Evolutionary conservation across 2,888 invertebrate species (phyloP), one percentile per base, ranked within the genome.

Genomic region (Disparrhopalites patrizii): DNA sequence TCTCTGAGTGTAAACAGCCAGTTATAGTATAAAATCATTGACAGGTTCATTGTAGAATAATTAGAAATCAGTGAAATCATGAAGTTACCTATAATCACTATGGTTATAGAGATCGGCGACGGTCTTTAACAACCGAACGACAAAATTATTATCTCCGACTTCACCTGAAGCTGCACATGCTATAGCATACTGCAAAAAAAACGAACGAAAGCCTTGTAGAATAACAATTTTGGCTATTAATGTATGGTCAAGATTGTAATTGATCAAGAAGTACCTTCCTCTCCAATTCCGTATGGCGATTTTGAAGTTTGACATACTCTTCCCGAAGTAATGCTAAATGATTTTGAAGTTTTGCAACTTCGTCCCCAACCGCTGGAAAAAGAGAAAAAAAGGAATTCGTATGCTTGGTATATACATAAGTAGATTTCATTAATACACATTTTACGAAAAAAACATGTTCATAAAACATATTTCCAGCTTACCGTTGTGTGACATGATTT

Each of bases 291-390:
- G 86, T 85, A 77, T 90, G 88, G 70, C 87, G 86, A 55, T 85
- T 85, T 78, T 94, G 93, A 31, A 96, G 82, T 80, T 92, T 93
- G 7, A 91, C 88, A 80, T 95, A 95, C 80, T 96, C 93, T 75
- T 93, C 91, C 76, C 92, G 87, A 69, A 96, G 82, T 66, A 96
- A 83, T 65, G 87, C 81, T 71, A 96, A 82, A 79, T 95, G 94
- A 79, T 91, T 91, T 79, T 93, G 91, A 57, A 83, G 77, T 76
- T 84, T 84, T 5, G 77, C 75, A 52, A 81, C 80, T 76, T 83
- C 83, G 31, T 66, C 70, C 52, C 23, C 47, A 4, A 61, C 25
- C 15, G 18, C 55, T 55, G 31, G 4, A 55, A 28, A 23, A 10
- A 43, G 20, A 43, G 20, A n/a, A 43, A 5, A 10, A 43, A 43